Percentiles rank a stretch among this genome's conserved stretches.
These are phyloP conservation scores for Panthera tigris DNA, from an alignment of 2,113 vertebrate genomes.

Conservation along the genomic window DNA sequence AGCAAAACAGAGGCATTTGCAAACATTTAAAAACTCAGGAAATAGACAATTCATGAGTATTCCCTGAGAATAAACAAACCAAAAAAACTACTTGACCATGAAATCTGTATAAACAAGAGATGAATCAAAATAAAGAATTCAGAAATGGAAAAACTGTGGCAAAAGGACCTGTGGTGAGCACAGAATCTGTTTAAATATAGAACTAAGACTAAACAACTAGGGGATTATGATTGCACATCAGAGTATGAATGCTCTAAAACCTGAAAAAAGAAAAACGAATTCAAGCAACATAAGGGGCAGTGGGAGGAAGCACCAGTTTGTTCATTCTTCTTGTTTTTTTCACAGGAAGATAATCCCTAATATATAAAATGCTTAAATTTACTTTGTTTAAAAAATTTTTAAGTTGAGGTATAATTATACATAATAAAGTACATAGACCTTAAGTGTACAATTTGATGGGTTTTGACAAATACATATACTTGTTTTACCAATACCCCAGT, in stretches of 20 bases:
- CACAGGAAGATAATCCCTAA: neutral
- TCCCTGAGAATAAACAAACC: constrained; percentile 23
- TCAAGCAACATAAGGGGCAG: neutral
- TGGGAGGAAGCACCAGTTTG: neutral
- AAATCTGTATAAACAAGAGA: constrained; percentile 54
- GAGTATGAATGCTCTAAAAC: constrained; percentile 1
- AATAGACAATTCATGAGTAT: constrained; percentile 1
- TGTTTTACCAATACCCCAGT: neutral
- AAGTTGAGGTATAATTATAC: neutral
- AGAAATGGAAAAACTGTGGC: constrained; percentile 37
- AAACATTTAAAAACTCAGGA: constrained; percentile 28
- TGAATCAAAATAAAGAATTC: constrained; percentile 46
- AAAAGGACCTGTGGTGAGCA: neutral
- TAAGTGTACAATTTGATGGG: neutral
- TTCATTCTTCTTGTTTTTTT: neutral
- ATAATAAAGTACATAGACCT: neutral
- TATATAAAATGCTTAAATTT: neutral
- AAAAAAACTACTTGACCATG: constrained; percentile 17
- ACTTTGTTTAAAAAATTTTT: neutral
- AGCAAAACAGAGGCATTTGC: constrained; percentile 35
- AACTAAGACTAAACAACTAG: constrained; percentile 54
- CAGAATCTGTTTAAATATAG: constrained; percentile 33
- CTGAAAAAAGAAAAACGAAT: neutral
- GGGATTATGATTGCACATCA: neutral
- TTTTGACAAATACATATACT: neutral